phyloP scores from a whole-genome alignment of 2,888 invertebrate species.

The Tetragonula carbonaria region DNA sequence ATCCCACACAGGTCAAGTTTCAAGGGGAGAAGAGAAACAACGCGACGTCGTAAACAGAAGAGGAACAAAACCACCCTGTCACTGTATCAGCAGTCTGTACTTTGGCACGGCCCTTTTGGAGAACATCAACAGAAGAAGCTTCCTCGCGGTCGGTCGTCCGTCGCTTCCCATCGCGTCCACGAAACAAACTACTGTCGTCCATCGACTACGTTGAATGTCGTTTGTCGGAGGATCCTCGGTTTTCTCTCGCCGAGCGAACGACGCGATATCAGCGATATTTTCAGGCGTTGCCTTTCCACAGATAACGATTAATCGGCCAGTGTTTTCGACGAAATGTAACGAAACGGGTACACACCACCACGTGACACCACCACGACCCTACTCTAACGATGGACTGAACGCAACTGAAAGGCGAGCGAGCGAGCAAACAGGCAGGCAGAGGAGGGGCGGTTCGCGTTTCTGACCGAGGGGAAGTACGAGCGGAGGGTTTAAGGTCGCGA shows the following conservation, averaged over 20 bases:
- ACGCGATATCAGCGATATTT: no score
- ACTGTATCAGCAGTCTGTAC: constrained; percentile 70
- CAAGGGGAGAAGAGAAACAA: not conserved
- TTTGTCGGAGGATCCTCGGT: no score
- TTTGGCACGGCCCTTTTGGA: constrained; percentile 71
- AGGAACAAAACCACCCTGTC: constrained; percentile 43
- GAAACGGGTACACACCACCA: constrained; percentile 2
- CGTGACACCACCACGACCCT: constrained; percentile 28
- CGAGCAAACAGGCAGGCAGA: constrained; percentile 9
- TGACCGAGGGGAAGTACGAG: constrained; percentile 54
- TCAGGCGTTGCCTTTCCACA: constrained; percentile 10
- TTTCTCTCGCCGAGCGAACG: no score
- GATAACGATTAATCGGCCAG: constrained; percentile 14
- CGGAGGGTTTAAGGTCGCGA: constrained; percentile 61
- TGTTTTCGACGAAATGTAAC: constrained; percentile 9
- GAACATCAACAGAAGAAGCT: constrained; percentile 63
- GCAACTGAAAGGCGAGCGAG: constrained; percentile 64
- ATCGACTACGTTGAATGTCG: no score
- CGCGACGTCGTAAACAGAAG: not conserved
- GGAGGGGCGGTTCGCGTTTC: constrained; percentile 57
- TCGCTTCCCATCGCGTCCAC: constrained; percentile 70
- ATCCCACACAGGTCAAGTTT: no score
- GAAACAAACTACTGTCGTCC: not conserved
- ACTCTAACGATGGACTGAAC: constrained; percentile 66
- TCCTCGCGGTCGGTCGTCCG: constrained; percentile 69